These are phyloP conservation scores for Hystrix cristata DNA, from an alignment of 2,113 vertebrate genomes.

Conservation along the genomic window DNA sequence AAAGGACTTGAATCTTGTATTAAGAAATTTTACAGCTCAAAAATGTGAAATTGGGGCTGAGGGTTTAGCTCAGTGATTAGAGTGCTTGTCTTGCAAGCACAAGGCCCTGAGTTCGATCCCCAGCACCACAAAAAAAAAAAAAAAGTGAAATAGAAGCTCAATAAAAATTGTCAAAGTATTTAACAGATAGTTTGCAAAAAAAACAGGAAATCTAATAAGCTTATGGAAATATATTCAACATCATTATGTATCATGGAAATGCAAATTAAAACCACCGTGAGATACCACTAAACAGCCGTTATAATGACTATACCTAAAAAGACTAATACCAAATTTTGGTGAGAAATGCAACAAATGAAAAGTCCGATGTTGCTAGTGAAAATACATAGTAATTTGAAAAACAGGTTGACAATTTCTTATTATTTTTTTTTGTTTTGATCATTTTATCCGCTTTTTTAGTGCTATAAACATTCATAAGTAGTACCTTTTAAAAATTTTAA, in stretches of 20 bases:
- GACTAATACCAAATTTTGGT: not conserved
- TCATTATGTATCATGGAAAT: not conserved
- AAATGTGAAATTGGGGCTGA: not conserved
- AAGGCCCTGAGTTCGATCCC: no score
- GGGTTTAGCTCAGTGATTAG: no score
- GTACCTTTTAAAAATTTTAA: not conserved
- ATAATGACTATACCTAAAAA: not conserved
- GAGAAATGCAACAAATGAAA: not conserved
- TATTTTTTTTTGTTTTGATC: not conserved
- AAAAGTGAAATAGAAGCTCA: not conserved
- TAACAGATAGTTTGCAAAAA: not conserved
- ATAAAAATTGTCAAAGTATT: not conserved
- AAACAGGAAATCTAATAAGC: not conserved
- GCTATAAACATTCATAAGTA: not conserved
- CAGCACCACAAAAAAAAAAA: not conserved
- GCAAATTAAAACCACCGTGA: not conserved
- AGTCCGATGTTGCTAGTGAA: not conserved
- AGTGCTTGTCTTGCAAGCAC: no score
- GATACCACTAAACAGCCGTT: not conserved
- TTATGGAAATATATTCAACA: not conserved
- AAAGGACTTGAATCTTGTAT: not conserved
- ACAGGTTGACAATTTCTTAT: not conserved
- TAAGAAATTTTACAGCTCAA: not conserved
- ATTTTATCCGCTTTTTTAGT: not conserved
- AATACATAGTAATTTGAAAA: not conserved